Evolutionary conservation across 1,140 invertebrate species (phyloP), one percentile per base, ranked within the genome.

Genomic region (Ylistrum balloti): DNA sequence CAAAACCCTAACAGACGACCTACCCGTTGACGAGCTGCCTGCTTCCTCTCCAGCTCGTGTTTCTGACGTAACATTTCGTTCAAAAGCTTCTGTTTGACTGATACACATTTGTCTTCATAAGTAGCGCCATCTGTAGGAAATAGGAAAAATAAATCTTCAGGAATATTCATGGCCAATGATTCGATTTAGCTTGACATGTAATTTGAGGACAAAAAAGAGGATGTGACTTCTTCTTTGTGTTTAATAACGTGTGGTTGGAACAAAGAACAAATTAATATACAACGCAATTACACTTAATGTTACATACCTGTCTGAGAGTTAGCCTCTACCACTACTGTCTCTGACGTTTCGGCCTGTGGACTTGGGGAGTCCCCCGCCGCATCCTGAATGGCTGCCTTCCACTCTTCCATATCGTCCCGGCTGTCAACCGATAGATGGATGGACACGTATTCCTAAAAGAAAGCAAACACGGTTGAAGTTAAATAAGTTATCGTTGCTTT

Each of bases 1-100:
- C n/a, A n/a, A n/a, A n/a, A n/a, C n/a, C n/a, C n/a, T n/a, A n/a
- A n/a, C n/a, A 7, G 28, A 32, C 11, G 32, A 33, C 33, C 32
- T 91, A 93, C 92, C 89, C 88, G 90, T 17, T 91, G 91, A 33
- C 92, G 32, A 34, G 87, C 41, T 22, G 92, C 91, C 86, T 92
- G 92, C 88, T 94, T 92, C 13, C 92, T 90, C 88, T 94, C 92
- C 9, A 93, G 33, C 41, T 91, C 91, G 41, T 92, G 87, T 89
- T 94, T 94, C 89, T 94, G 94, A 34, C 93, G 85, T 35, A 94
- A 86, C 88, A 94, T 91, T 88, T 94, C 93, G 13, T 92, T 91
- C 45, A 94, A 86, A 33, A 94, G 88, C 87, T 94, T 94, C 88
- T 94, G 92, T 88, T 93, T 94, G 20, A 94, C 92, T 48, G 89